Evolutionary conservation across 2,797 vertebrate species (phyloP), one percentile per base, ranked within the genome.

Genomic region (Danio jaintianensis): DNA sequence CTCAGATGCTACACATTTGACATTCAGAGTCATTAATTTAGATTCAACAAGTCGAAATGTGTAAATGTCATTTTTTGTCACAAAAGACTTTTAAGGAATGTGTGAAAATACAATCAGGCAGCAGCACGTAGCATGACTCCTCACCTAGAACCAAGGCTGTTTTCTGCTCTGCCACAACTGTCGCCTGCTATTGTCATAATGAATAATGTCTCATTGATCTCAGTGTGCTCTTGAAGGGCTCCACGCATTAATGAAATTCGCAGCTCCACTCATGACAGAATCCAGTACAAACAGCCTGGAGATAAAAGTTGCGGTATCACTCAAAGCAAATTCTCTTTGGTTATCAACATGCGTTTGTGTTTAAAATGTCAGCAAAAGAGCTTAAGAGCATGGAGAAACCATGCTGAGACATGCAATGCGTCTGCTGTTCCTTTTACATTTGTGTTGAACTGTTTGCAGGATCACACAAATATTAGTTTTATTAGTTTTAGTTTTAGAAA

Each of bases 191-290:
- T 84, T 85, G 84, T 87, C 74, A 79, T 75, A 20, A 78, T 85
- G 79, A 87, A 89, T 86, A 85, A 85, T 79, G 66, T 81, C 36
- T n/a, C 74, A 81, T 83, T 85, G 86, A 85, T 86, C 77, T 84
- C 42, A 2, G 20, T 74, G 45, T 1, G 20, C 69, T 87, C 84
- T 84, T 82, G 62, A 84, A 83, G 83, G 59, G 48, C 67, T 63
- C 36, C 5, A n/a, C 45, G 47, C 61, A 83, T 83, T 85, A 84
- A 84, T 84, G 66, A 86, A 86, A 87, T 68, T 62, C 61, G 5
- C 50, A n/a, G 59, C 82, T 81, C 71, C 15, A 50, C 83, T 82
- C 61, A 73, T 84, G 86, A 82, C 75, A 83, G 80, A 18, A 75
- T 70, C 80, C 78, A 40, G 15, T 48, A 80, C 45, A 86, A 86